Base-by-base conservation (phyloP, 1,140 invertebrate genomes). In the Papilio dardanus region DNA sequence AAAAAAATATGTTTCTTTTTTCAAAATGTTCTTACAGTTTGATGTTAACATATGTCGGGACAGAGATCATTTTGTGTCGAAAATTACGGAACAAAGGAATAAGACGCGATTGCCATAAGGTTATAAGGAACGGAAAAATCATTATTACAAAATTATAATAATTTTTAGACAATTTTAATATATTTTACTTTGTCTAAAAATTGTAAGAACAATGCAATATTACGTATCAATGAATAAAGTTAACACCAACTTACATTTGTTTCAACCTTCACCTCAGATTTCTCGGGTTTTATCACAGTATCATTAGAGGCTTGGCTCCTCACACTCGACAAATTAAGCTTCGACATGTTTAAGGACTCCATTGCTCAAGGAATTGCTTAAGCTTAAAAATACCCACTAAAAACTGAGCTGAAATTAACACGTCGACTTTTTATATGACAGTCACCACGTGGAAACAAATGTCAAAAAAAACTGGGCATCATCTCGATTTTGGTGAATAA, bases 381-480 rank as follows among this genome's bases (percentile, higher is more conserved):
- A 78, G 76, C 81, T 84, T 74, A 80, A 82, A 85, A 74, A 76
- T 74, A 79, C 54, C 54, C 54, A 62, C 74, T 77, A 80, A 73
- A 58, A 46, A 71, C 68, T 80, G 75, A 30, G 58, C 62, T 83
- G 83, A 50, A 84, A 79, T 81, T 90, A 89, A 93, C 90, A 93
- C 91, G 91, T 93, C 86, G 86, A 90, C 89, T 77, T 74, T 77
- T 74, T 84, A 80, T 79, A 71, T 89, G 87, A 91, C 88, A 83
- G 78, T 78, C 85, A 93, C 90, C 91, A 93, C 91, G 91, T 93
- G 91, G 91, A 92, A 86, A 89, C 77, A 84, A 88, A 86, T 82
- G 91, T 91, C 91, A 93, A 87, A 86, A 80, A 81, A 79, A 75
- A 74, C 74, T 79, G 71, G 74, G 73, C 71, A 76, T 76, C 79